These are phyloP conservation scores for Clarias fuscus DNA, from an alignment of 2,797 vertebrate genomes.

Conservation along the genomic window DNA sequence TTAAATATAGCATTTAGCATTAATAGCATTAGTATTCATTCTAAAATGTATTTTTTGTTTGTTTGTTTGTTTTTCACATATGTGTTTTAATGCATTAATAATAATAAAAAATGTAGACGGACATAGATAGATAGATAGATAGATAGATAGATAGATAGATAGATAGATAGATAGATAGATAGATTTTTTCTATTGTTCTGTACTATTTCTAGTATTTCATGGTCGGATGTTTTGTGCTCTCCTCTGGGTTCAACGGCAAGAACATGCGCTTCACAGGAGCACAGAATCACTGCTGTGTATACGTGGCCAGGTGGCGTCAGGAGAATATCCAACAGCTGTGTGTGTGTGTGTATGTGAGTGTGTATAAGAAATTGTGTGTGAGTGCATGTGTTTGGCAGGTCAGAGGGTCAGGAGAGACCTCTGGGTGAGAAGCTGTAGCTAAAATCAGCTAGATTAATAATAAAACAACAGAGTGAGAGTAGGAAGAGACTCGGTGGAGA, in stretches of 20 bases:
- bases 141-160: no score
- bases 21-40: no score
- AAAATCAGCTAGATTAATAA: slow-evolving; percentile 76
- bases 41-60: no score
- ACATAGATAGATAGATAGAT: no score
- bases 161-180: no score
- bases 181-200: not conserved
- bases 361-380: not conserved
- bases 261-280: slow-evolving; percentile 59
- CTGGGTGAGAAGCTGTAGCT: slow-evolving; percentile 35
- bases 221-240: slow-evolving; percentile 36
- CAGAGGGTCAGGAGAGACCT: slow-evolving; percentile 59
- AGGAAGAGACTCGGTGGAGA: slow-evolving; percentile 61
- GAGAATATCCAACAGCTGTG: slow-evolving; percentile 53
- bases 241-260: slow-evolving; percentile 49
- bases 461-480: slow-evolving; percentile 65
- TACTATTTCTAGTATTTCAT: not conserved
- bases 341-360: slow-evolving; percentile 41
- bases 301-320: slow-evolving; percentile 47
- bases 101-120: no score
- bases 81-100: no score
- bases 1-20: no score
- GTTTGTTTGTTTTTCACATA: no score
- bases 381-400: slow-evolving; percentile 61
- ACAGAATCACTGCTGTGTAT: slow-evolving; percentile 51